Conservation (phyloP, 2,797 vertebrate genomes). For the Phataginus tricuspis region DNA sequence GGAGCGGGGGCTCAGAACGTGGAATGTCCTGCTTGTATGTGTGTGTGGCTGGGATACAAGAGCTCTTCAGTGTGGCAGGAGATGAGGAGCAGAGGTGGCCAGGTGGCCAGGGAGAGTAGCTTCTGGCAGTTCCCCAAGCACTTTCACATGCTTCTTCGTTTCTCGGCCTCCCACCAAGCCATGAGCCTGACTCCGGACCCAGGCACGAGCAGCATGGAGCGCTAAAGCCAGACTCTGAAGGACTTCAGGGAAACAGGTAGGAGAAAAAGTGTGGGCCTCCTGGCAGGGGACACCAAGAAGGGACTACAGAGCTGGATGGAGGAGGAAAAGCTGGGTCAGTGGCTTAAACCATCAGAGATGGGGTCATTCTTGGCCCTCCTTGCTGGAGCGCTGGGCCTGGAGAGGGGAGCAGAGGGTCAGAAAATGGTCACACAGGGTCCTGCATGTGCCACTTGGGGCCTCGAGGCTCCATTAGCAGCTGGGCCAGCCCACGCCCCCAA, state of each 20-base stretch:
- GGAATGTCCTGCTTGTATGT: fast-evolving
- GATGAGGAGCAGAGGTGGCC: not conserved
- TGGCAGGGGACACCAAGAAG: not conserved
- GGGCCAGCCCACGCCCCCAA: not conserved
- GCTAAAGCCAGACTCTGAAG: not conserved
- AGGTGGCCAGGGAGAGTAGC: not conserved
- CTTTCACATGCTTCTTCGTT: not conserved
- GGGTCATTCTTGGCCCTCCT: not conserved
- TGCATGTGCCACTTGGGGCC: not conserved
- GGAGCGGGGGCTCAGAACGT: not conserved
- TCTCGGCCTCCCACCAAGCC: not conserved
- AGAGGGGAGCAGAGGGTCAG: not conserved
- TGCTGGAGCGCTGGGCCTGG: not conserved
- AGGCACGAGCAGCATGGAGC: not conserved
- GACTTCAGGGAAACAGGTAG: not conserved
- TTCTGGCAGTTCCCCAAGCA: not conserved
- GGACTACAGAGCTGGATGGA: not conserved
- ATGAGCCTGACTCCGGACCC: not conserved
- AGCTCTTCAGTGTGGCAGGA: not conserved
- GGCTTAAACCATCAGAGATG: not conserved
- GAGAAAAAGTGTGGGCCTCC: not conserved
- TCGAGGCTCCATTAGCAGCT: not conserved
- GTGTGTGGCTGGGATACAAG: not conserved
- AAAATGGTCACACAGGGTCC: not conserved
- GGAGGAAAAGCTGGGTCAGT: not conserved